A percentile compares a stretch with the other conserved stretches of the same genome.
Evolutionary conservation across 37 sponge, comb jelly and placozoan species (phyloP).

Genomic region (Aphrocallistes beatrix): DNA sequence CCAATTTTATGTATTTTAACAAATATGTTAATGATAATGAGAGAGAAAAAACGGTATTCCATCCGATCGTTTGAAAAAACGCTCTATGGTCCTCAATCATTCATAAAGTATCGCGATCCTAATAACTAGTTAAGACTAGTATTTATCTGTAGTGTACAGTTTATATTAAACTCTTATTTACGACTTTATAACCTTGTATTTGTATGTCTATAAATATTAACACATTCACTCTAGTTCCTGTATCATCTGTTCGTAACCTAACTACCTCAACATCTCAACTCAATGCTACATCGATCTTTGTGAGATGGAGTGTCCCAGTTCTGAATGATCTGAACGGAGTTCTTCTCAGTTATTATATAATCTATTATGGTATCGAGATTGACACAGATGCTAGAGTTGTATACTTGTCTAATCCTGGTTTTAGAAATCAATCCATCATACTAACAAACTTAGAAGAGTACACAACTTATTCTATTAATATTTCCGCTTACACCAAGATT

Average conservation of each 20-base stretch:
- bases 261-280: background rate
- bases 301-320: background rate
- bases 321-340: slow-evolving; percentile 1
- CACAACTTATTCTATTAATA: background rate
- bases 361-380: background rate
- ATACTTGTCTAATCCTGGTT: background rate
- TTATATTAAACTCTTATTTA: too few species aligned
- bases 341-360: background rate
- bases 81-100: too few species aligned
- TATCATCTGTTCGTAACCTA: background rate
- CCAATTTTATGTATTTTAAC: too few species aligned
- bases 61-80: too few species aligned
- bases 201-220: too few species aligned
- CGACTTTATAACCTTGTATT: too few species aligned
- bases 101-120: too few species aligned
- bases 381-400: background rate
- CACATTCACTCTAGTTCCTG: background rate
- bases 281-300: background rate
- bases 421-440: background rate
- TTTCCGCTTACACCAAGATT: background rate
- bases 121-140: too few species aligned
- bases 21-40: too few species aligned
- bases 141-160: too few species aligned
- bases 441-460: background rate
- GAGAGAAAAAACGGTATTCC: too few species aligned